A percentile compares a stretch with the other conserved stretches of the same genome.
Evolutionary conservation across 2,888 invertebrate species (phyloP).

Genomic region (Eumerus sabulonum): DNA sequence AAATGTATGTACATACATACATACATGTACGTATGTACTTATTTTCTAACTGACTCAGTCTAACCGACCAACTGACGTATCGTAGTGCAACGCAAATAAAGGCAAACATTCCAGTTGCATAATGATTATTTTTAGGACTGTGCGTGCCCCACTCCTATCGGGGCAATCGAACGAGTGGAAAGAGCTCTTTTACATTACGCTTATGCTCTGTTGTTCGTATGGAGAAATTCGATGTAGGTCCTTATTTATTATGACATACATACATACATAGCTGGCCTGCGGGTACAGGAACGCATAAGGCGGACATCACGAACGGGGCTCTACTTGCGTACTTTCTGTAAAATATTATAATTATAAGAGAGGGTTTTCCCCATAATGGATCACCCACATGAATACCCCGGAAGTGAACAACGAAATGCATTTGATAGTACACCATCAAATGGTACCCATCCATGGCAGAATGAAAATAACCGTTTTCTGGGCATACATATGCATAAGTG

Average conservation of each 20-base stretch:
- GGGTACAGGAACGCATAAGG: conserved; percentile 1
- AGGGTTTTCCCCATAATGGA: too few relatives aligned
- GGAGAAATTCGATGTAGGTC: conserved; percentile 31
- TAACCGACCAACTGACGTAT: conserved; percentile 57
- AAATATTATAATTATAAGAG: too few relatives aligned
- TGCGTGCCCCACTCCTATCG: conserved; percentile 46
- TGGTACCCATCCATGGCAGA: too few relatives aligned
- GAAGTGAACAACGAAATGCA: too few relatives aligned
- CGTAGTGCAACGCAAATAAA: conserved; percentile 54
- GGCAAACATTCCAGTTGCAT: conserved; percentile 44
- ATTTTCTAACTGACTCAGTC: conserved; percentile 24
- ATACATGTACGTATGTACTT: too few relatives aligned
- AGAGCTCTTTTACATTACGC: conserved; percentile 8
- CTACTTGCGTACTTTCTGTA: too few relatives aligned
- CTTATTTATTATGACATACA: conserved; percentile 27
- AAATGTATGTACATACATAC: too few relatives aligned
- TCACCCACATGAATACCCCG: too few relatives aligned
- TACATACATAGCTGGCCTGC: background rate
- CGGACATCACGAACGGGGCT: background rate
- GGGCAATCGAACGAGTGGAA: conserved; percentile 19
- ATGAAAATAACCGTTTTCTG: too few relatives aligned
- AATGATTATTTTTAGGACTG: conserved; percentile 59
- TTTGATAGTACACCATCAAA: too few relatives aligned
- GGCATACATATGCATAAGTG: too few relatives aligned
- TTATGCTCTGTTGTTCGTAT: conserved; percentile 4